Percentiles rank a stretch among this genome's conserved stretches.
Evolutionary conservation across 1,140 invertebrate species (phyloP).

Genomic region (Drosophila lowei): DNA sequence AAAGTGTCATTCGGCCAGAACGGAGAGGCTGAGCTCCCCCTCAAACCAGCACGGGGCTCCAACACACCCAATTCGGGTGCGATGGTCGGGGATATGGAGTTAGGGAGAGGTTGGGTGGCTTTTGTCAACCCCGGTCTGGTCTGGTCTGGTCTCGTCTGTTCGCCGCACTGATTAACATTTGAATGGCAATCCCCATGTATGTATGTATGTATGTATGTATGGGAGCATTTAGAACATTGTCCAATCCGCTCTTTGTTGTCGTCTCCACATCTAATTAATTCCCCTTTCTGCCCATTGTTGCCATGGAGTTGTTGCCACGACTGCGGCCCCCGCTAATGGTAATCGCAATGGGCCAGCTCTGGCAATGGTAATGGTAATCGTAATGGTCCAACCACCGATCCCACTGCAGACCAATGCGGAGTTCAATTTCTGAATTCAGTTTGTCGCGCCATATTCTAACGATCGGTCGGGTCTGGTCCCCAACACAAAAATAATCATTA

Average conservation of each 20-base stretch:
- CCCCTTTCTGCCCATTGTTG: conserved; percentile 69
- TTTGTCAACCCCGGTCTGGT: conserved; percentile 56
- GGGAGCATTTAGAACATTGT: conserved; percentile 72
- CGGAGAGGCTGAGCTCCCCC: conserved; percentile 45
- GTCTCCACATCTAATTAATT: conserved; percentile 82
- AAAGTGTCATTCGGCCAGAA: conserved; percentile 75
- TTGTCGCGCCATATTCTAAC: conserved; percentile 80
- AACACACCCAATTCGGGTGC: conserved; percentile 43
- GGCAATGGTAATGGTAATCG: conserved; percentile 51
- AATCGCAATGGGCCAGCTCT: conserved; percentile 50
- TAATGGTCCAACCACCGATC: conserved; percentile 55
- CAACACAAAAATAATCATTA: conserved; percentile 4
- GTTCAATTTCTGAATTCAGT: conserved; percentile 63
- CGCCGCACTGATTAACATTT: conserved; percentile 78
- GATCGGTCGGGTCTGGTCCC: conserved; percentile 73
- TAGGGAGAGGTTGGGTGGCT: conserved; percentile 31
- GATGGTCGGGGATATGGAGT: conserved; percentile 11
- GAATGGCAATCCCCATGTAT: conserved; percentile 67
- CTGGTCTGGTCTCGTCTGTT: conserved; percentile 22
- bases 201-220: no score
- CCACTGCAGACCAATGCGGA: conserved; percentile 50
- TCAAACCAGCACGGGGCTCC: background rate
- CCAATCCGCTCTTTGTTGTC: conserved; percentile 60
- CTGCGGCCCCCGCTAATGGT: conserved; percentile 65
- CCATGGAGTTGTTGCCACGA: conserved; percentile 51